A percentile compares a stretch with the other conserved stretches of the same genome.
These are phyloP conservation scores for Tinea pellionella DNA, from an alignment of 2,888 invertebrate genomes.

Conservation along the genomic window DNA sequence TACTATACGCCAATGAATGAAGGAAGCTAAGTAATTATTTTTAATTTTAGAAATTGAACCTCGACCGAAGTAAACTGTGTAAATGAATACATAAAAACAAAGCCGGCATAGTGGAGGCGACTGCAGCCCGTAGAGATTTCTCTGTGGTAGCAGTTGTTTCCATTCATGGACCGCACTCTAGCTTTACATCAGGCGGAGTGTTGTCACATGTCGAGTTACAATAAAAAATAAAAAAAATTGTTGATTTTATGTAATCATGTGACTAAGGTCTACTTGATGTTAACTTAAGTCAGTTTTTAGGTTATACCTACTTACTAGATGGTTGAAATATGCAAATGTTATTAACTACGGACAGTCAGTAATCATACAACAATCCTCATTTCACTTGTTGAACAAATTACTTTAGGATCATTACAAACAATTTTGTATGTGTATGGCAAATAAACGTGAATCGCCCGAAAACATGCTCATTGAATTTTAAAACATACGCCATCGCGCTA, in stretches of 20 bases:
- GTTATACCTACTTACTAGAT: background rate
- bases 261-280: too few species aligned
- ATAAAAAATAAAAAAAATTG: too few species aligned
- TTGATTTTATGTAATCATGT: too few species aligned
- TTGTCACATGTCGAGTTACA: too few species aligned
- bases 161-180: too few species aligned
- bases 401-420: background rate
- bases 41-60: background rate
- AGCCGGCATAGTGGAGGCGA: too few species aligned
- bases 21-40: background rate
- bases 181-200: too few species aligned
- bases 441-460: background rate
- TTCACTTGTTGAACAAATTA: background rate
- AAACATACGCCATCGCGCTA: background rate
- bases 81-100: background rate
- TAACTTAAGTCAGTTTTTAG: background rate
- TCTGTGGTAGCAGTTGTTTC: too few species aligned
- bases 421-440: background rate
- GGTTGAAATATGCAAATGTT: background rate
- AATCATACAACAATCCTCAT: background rate
- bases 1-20: background rate
- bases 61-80: background rate
- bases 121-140: too few species aligned
- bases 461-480: conserved; percentile 3
- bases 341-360: background rate